These are phyloP conservation scores for Venturia canescens DNA, from an alignment of 1,140 invertebrate species.

Conservation along the genomic window DNA sequence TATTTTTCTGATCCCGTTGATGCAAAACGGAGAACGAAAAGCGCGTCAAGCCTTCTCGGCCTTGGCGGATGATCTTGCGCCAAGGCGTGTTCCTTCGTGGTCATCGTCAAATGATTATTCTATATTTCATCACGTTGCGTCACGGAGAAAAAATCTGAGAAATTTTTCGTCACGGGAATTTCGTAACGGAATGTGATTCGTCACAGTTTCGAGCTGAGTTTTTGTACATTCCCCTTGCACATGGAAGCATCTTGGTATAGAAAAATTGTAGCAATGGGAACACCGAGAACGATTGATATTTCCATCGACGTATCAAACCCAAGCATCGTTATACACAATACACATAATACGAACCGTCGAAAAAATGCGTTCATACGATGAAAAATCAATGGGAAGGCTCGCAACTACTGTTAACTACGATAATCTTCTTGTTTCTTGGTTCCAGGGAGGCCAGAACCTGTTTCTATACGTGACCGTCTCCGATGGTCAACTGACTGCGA, in stretches of 20 bases:
- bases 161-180: too few species aligned
- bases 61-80: too few species aligned
- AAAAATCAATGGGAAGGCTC: not conserved
- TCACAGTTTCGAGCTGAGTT: too few species aligned
- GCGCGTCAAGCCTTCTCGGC: too few species aligned
- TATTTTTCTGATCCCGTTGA: too few species aligned
- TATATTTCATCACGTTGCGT: too few species aligned
- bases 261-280: not conserved
- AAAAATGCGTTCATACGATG: not conserved
- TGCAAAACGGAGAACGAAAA: too few species aligned
- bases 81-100: too few species aligned
- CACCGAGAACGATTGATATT: not conserved
- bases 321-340: not conserved
- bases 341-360: not conserved
- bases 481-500: constrained; percentile 82
- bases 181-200: too few species aligned
- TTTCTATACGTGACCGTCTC: constrained; percentile 84
- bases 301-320: not conserved
- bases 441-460: constrained; percentile 83
- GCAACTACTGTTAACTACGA: constrained; percentile 1
- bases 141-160: too few species aligned
- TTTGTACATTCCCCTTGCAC: not conserved
- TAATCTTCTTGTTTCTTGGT: constrained; percentile 44
- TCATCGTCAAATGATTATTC: too few species aligned
- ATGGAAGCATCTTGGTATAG: not conserved